Evolutionary conservation across 2,113 vertebrate genomes (phyloP).

Genomic region (Alosa alosa): DNA sequence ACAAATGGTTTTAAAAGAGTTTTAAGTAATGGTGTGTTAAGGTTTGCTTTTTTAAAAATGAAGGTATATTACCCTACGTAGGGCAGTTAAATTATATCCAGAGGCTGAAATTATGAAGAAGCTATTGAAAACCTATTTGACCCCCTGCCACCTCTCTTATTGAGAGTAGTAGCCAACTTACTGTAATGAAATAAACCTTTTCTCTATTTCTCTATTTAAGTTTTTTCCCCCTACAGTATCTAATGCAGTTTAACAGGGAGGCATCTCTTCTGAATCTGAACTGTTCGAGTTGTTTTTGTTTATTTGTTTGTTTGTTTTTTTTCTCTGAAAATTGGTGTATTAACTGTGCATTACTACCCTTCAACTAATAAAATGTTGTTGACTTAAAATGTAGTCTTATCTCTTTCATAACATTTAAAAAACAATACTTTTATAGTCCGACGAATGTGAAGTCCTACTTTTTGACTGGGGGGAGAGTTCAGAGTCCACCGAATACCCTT

Average conservation of each 20-base stretch:
- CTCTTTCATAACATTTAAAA: slow-evolving; percentile 23
- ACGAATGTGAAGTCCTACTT: neutral
- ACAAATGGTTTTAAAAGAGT: neutral
- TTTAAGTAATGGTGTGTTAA: neutral
- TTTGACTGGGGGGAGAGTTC: slow-evolving; percentile 19
- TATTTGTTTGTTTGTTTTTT: slow-evolving; percentile 41
- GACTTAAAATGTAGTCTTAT: slow-evolving; percentile 55
- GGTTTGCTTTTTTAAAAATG: slow-evolving; percentile 15
- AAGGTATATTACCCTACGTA: neutral
- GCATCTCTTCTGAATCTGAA: slow-evolving; percentile 63
- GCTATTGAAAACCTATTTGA: slow-evolving; percentile 57
- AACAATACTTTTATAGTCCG: neutral
- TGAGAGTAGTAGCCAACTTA: slow-evolving; percentile 45
- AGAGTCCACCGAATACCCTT: neutral
- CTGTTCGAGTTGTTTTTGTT: slow-evolving; percentile 52
- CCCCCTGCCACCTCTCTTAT: neutral
- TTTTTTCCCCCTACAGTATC: slow-evolving; percentile 57
- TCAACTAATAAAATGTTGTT: slow-evolving; percentile 78
- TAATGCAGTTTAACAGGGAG: slow-evolving; percentile 44
- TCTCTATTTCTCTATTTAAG: slow-evolving; percentile 61
- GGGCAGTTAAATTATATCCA: neutral
- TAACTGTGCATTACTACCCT: slow-evolving; percentile 76
- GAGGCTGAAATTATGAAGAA: slow-evolving; percentile 46
- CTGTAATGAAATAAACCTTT: slow-evolving; percentile 38
- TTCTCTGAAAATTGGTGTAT: slow-evolving; percentile 74